Evolutionary conservation across 2,888 invertebrate species (phyloP), one percentile per base, ranked within the genome.

Genomic region (Campaea margaritaria): DNA sequence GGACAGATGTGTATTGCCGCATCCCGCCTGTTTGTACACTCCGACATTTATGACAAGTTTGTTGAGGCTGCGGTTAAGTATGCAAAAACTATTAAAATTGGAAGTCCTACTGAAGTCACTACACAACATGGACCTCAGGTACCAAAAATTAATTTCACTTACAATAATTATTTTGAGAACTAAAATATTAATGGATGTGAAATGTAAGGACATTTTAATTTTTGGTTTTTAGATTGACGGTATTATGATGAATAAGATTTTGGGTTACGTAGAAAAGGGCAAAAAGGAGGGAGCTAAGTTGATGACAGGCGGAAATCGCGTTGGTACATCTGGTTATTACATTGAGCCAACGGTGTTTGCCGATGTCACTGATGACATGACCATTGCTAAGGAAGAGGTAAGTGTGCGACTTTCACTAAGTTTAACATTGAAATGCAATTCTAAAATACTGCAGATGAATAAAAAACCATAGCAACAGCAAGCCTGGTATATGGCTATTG

Each of bases 251-350:
- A 93, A 93, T 0, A 97, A 96, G 85, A 94, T 98, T 14, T 78
- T 97, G 62, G 91, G 91, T 0, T 94, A 96, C 74, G 96, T 98
- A 54, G 94, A 96, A 62, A 94, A 93, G 63, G 98, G 97, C 0
- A 95, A 95, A 80, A 85, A 94, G 65, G 95, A 98, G 79, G 98
- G 98, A 0, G 98, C 98, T 0, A 95, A 94, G 73, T 85, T 97
- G 58, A 90, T 95, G 73, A 89, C 94, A 14, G 98, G 98, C 10
- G 98, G 98, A 1, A 83, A 84, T 15, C 76, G 87, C 10, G 58
- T 94, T 28, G 96, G 96, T 10, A 87, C 81, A 48, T 91, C 93
- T 36, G 97, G 97, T 0, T 97, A 93, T 82, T 97, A 96, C 76
- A 89, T 97, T 28, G 93, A 96, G 70, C 96, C 97, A 0, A 96